Percentiles rank a stretch among this genome's conserved stretches.
phyloP scores from a whole-genome alignment of 2,888 invertebrate genomes.

The Cerastoderma edule region DNA sequence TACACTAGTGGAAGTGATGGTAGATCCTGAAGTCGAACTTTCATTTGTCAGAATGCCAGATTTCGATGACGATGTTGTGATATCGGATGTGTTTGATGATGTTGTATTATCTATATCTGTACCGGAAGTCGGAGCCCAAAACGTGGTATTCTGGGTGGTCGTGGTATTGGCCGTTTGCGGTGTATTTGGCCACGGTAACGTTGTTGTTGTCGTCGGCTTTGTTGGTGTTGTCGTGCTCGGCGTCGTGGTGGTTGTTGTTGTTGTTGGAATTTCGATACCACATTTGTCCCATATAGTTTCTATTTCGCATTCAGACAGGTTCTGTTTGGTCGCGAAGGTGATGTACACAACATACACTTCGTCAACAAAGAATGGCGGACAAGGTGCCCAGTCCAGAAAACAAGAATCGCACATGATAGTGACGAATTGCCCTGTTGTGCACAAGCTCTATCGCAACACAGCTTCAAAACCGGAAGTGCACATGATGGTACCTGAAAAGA shows the following conservation, averaged over 20 bases:
- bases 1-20: background rate
- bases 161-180: background rate
- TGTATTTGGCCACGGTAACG: slow-evolving; percentile 23
- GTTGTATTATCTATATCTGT: slow-evolving; percentile 1
- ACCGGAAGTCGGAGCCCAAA: background rate
- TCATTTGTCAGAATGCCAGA: background rate
- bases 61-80: background rate
- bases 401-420: slow-evolving; percentile 13
- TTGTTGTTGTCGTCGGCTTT: slow-evolving; percentile 19
- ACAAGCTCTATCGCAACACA: no score
- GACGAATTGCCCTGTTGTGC: no score
- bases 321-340: slow-evolving; percentile 14
- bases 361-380: slow-evolving; percentile 47
- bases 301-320: slow-evolving; percentile 20
- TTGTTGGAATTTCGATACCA: slow-evolving; percentile 46
- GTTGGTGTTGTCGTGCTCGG: slow-evolving; percentile 38
- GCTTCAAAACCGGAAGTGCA: no score
- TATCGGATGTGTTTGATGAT: background rate
- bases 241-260: slow-evolving; percentile 42
- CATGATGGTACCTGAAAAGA: no score
- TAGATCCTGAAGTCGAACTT: background rate
- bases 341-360: slow-evolving; percentile 41
- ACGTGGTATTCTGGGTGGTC: background rate
- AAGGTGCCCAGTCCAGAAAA: slow-evolving; percentile 38
- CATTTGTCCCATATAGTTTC: slow-evolving; percentile 40